These are phyloP conservation scores for Ophion ventricosus DNA, from an alignment of 2,888 invertebrate species.

Conservation along the genomic window DNA sequence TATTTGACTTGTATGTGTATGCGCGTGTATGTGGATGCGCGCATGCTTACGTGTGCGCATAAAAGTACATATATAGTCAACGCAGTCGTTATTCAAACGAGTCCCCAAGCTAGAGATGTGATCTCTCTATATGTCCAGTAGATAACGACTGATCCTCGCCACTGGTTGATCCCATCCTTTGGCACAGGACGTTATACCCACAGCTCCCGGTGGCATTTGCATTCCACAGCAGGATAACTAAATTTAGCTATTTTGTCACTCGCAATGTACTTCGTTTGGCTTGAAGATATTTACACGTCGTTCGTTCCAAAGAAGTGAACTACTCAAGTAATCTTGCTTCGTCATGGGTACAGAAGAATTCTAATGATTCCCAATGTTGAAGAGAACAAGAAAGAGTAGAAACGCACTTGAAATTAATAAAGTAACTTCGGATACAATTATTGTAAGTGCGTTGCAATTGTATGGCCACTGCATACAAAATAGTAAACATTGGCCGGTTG, in stretches of 20 bases:
- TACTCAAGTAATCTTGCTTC: not conserved
- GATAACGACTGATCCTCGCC: conserved; percentile 55
- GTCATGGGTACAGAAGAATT: not conserved
- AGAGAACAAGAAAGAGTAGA: not conserved
- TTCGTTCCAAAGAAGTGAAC: not conserved
- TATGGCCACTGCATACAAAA: too few relatives aligned
- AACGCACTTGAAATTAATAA: not conserved
- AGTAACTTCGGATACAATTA: not conserved
- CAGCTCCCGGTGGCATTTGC: conserved; percentile 35
- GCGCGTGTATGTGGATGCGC: not conserved
- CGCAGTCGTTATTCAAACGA: conserved; percentile 64
- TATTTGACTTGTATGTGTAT: conserved; percentile 13
- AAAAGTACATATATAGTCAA: conserved; percentile 1
- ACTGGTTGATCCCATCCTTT: conserved; percentile 54
- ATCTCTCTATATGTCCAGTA: conserved; percentile 38
- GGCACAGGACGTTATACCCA: conserved; percentile 31
- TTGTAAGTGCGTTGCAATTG: too few relatives aligned
- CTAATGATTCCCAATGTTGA: not conserved
- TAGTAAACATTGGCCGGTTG: too few relatives aligned
- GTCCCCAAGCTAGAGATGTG: conserved; percentile 48
- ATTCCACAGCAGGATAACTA: conserved; percentile 44
- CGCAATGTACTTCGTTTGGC: not conserved
- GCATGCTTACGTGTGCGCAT: not conserved
- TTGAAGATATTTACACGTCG: not conserved
- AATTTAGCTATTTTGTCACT: conserved; percentile 16